phyloP scores from a whole-genome alignment of 2,888 invertebrate species.

The Neria commutata region DNA sequence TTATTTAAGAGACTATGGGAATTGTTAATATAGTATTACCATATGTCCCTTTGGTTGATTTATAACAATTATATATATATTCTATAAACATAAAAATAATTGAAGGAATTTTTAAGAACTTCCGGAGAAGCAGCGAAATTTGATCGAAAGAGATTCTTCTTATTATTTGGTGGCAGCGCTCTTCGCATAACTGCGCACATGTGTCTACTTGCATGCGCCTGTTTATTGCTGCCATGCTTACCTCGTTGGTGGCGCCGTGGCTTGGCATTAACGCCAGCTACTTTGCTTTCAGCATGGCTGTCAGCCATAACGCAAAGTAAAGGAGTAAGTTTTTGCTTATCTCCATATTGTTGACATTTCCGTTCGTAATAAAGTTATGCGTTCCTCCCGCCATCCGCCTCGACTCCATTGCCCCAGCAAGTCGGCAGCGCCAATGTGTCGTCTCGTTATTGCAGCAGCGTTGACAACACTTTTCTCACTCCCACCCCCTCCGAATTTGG shows the following conservation, averaged over 20 bases:
- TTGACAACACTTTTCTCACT: neutral
- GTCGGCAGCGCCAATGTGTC: neutral
- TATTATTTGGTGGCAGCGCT: too few relatives aligned
- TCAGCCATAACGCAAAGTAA: conserved; percentile 50
- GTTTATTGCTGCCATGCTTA: too few relatives aligned
- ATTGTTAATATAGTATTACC: too few relatives aligned
- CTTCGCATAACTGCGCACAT: too few relatives aligned
- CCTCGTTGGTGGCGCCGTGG: neutral
- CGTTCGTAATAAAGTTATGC: conserved; percentile 12
- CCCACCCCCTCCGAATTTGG: neutral
- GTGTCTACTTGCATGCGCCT: too few relatives aligned
- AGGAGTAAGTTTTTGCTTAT: conserved; percentile 51
- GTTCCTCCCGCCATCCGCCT: conserved; percentile 9
- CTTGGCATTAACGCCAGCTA: conserved; percentile 20
- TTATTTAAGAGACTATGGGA: too few relatives aligned
- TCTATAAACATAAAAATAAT: too few relatives aligned
- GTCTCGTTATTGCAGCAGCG: conserved; percentile 48
- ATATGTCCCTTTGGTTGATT: too few relatives aligned
- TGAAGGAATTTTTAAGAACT: too few relatives aligned
- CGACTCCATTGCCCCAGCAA: conserved; percentile 1
- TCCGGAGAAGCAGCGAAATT: too few relatives aligned
- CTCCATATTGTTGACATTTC: conserved; percentile 24
- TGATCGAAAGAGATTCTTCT: too few relatives aligned
- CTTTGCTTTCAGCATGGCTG: conserved; percentile 52
- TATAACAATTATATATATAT: too few relatives aligned